A percentile compares a stretch with the other conserved stretches of the same genome.
Evolutionary conservation across 2,797 vertebrate species (phyloP).

Genomic region (Poecilia wingei): DNA sequence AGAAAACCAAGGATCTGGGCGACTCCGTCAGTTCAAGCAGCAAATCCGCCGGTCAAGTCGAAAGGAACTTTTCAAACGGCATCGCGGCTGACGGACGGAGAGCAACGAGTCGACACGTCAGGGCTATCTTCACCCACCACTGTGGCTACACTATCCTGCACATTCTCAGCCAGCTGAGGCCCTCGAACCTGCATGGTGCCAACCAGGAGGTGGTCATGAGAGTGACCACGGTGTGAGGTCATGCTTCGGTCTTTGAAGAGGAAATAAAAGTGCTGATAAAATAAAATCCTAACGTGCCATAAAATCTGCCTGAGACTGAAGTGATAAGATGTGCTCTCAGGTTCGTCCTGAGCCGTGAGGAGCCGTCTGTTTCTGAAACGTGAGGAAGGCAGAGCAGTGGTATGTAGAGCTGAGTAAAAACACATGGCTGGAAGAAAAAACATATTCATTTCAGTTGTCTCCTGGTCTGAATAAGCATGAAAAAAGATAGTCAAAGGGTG

Average conservation of each 20-base stretch:
- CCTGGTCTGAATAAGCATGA: background rate
- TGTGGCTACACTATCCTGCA: conserved; percentile 88
- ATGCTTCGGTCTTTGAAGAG: conserved; percentile 9
- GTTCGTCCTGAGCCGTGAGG: conserved; percentile 18
- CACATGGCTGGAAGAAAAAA: conserved; percentile 21
- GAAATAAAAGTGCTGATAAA: conserved; percentile 14
- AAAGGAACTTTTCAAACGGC: conserved; percentile 74
- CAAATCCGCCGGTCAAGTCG: conserved; percentile 76
- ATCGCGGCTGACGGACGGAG: conserved; percentile 39
- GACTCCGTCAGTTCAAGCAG: conserved; percentile 80
- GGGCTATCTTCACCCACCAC: conserved; percentile 89
- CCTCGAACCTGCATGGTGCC: conserved; percentile 80
- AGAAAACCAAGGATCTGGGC: conserved; percentile 87
- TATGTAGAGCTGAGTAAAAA: conserved; percentile 14
- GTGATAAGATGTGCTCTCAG: conserved; percentile 13
- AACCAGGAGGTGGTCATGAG: conserved; percentile 89
- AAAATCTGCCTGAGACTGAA: conserved; percentile 46
- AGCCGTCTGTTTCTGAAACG: conserved; percentile 5
- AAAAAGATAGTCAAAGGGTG: background rate
- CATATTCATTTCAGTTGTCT: background rate
- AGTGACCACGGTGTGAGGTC: conserved; percentile 87
- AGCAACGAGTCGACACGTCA: conserved; percentile 77
- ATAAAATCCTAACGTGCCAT: conserved; percentile 35
- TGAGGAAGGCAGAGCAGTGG: conserved; percentile 14
- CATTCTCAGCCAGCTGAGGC: conserved; percentile 87